Percentiles rank a stretch among this genome's conserved stretches.
Evolutionary conservation across 2,888 invertebrate genomes (phyloP).

Genomic region (Neuroscelio doddi): DNA sequence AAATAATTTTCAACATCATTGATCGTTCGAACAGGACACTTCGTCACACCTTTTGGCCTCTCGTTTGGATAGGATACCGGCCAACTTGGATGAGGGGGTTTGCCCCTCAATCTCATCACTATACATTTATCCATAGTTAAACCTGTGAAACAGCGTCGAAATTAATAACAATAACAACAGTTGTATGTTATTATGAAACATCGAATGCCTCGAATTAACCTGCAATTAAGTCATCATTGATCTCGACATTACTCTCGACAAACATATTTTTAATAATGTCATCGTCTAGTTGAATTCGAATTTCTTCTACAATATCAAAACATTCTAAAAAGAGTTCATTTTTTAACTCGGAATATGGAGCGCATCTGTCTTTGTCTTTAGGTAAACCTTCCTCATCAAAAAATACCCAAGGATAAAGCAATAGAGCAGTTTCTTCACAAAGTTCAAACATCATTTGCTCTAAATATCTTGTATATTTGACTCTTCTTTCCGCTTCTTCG

Average conservation of each 20-base stretch:
- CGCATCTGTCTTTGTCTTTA: conserved; percentile 55
- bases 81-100: conserved; percentile 60
- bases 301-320: conserved; percentile 61
- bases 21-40: conserved; percentile 56
- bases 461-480: conserved; percentile 58
- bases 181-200: background rate
- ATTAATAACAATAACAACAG: background rate
- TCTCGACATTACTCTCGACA: conserved; percentile 56
- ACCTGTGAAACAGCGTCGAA: conserved; percentile 15
- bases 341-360: conserved; percentile 58
- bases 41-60: conserved; percentile 40
- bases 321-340: conserved; percentile 56
- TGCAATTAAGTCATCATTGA: conserved; percentile 57
- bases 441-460: conserved; percentile 60
- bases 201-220: conserved; percentile 36
- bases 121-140: conserved; percentile 54
- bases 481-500: conserved; percentile 50
- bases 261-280: conserved; percentile 55
- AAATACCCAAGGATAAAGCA: conserved; percentile 63
- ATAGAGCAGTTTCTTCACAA: conserved; percentile 58
- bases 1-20: conserved; percentile 64
- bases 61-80: conserved; percentile 56
- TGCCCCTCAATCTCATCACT: conserved; percentile 57
- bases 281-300: conserved; percentile 50
- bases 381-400: conserved; percentile 53